A percentile compares a stretch with the other conserved stretches of the same genome.
Evolutionary conservation across 1,140 invertebrate genomes (phyloP).

Genomic region (Zelostemma sp.): DNA sequence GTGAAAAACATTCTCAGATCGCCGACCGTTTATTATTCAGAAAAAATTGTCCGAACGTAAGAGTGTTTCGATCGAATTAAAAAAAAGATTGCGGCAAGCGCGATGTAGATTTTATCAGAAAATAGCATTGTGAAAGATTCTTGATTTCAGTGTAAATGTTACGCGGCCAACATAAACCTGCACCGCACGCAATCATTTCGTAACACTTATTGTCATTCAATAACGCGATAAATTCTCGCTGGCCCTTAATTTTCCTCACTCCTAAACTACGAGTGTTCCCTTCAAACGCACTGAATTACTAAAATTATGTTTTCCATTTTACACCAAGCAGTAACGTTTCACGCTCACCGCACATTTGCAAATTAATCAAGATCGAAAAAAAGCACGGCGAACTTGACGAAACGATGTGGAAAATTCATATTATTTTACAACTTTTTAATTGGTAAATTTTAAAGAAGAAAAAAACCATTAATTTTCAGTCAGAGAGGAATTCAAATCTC

Average conservation of each 20-base stretch:
- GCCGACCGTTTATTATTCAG: no score
- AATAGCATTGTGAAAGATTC: not conserved
- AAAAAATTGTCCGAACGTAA: no score
- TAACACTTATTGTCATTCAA: constrained; percentile 20
- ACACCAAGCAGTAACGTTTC: constrained; percentile 7
- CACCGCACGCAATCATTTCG: constrained; percentile 12
- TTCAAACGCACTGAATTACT: constrained; percentile 11
- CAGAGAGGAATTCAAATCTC: no score
- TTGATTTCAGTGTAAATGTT: constrained; percentile 3
- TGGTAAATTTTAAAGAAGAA: no score
- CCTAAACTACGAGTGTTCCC: constrained; percentile 10
- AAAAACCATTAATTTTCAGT: no score
- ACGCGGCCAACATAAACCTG: not conserved
- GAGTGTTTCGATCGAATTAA: no score
- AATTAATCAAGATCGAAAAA: constrained; percentile 10
- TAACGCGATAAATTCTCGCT: constrained; percentile 16
- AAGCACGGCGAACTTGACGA: not conserved
- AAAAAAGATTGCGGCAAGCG: no score
- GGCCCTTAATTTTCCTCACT: constrained; percentile 13
- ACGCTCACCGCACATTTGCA: constrained; percentile 1
- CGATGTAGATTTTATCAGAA: no score
- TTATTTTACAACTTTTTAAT: no score
- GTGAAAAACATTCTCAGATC: no score
- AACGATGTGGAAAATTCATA: not conserved
- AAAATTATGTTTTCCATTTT: constrained; percentile 18